Evolutionary conservation across 2,113 vertebrate genomes (phyloP).

Genomic region (Esox niger): DNA sequence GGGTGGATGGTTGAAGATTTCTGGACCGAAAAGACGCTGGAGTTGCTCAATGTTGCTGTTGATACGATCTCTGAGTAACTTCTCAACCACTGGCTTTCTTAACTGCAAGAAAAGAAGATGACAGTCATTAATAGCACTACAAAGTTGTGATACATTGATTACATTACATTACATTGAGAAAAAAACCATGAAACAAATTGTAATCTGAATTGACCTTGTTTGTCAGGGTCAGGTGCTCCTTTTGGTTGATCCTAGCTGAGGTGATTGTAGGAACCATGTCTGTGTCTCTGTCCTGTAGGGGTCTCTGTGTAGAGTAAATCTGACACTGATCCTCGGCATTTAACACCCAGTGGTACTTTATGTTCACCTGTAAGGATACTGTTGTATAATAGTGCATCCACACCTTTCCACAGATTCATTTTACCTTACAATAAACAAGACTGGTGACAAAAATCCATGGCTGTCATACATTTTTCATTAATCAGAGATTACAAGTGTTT

Average conservation of each 20-base stretch:
- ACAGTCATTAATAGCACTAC: background rate
- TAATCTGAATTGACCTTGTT: constrained; percentile 34
- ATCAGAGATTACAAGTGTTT: too few species aligned
- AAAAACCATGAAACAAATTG: background rate
- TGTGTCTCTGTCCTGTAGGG: constrained; percentile 35
- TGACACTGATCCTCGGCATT: constrained; percentile 4
- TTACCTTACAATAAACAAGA: too few species aligned
- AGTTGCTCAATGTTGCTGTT: constrained; percentile 47
- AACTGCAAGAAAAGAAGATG: background rate
- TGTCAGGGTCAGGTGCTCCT: constrained; percentile 28
- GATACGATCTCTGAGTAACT: constrained; percentile 39
- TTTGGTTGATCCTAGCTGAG: constrained; percentile 17
- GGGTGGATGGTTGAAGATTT: constrained; percentile 24
- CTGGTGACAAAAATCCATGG: too few species aligned
- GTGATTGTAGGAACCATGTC: constrained; percentile 34
- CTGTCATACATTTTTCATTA: too few species aligned
- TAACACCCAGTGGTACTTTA: background rate
- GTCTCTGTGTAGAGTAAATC: constrained; percentile 34
- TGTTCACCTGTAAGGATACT: background rate
- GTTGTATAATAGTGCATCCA: background rate
- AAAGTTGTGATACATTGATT: background rate
- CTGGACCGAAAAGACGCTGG: constrained; percentile 29
- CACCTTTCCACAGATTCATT: too few species aligned
- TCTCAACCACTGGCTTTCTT: constrained; percentile 34
- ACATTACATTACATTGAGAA: background rate